Percentiles rank a stretch among this genome's conserved stretches.
These are phyloP conservation scores for Poeciliopsis presidionis DNA, from an alignment of 2,797 vertebrate genomes.

Conservation along the genomic window DNA sequence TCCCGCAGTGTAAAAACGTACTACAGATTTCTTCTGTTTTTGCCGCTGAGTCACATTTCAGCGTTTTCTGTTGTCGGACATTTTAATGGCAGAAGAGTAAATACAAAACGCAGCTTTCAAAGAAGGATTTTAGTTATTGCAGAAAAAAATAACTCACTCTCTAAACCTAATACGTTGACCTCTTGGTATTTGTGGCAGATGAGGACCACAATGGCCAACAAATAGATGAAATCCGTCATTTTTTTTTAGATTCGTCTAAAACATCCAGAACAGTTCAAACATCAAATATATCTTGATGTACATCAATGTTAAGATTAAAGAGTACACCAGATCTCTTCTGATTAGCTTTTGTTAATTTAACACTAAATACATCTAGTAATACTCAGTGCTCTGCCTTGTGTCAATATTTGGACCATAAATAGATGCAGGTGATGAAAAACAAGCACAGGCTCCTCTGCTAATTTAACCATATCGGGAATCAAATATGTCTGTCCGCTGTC, in stretches of 20 bases:
- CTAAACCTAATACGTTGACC: background rate
- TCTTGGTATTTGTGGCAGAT: background rate
- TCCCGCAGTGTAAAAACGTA: background rate
- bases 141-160: background rate
- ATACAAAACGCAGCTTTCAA: background rate
- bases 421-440: background rate
- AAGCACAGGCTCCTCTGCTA: conserved; percentile 7
- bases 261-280: too few relatives aligned
- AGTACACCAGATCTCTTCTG: background rate
- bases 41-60: background rate
- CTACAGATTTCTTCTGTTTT: background rate
- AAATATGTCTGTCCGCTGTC: conserved; percentile 32
- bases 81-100: background rate
- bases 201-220: too few relatives aligned
- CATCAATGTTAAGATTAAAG: background rate
- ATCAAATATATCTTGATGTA: too few relatives aligned
- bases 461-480: conserved; percentile 21
- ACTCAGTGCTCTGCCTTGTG: background rate
- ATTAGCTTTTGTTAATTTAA: background rate
- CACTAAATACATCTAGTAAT: background rate
- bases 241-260: too few relatives aligned
- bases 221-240: too few relatives aligned
- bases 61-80: background rate
- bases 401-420: conserved; percentile 1
- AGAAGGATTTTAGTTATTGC: background rate